These are phyloP conservation scores for Melipona beecheii DNA, from an alignment of 2,888 invertebrate genomes.

Conservation along the genomic window DNA sequence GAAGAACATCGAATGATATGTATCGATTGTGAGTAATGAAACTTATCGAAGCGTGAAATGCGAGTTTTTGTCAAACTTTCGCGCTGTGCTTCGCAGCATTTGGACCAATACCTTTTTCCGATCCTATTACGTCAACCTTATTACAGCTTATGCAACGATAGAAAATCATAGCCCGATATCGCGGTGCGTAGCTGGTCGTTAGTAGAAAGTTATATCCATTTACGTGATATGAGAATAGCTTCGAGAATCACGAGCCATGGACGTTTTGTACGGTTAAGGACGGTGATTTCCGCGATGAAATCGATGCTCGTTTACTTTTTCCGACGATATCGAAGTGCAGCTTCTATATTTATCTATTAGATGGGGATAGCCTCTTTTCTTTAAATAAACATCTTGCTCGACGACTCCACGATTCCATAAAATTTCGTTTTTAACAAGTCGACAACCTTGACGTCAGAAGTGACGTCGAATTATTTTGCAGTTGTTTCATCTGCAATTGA, in stretches of 20 bases:
- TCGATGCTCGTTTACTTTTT: neutral
- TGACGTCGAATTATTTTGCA: no score
- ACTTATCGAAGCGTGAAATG: constrained; percentile 63
- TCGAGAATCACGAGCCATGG: constrained; percentile 17
- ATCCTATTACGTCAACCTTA: constrained; percentile 62
- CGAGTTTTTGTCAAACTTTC: constrained; percentile 60
- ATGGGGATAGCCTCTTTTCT: neutral
- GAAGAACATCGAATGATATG: constrained; percentile 49
- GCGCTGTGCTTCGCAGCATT: constrained; percentile 59
- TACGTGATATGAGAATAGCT: constrained; percentile 51
- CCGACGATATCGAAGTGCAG: neutral
- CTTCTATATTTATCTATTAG: constrained; percentile 3
- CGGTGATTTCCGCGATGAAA: neutral
- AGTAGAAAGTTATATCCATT: constrained; percentile 60
- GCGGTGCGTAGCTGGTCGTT: constrained; percentile 47
- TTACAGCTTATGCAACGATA: constrained; percentile 66
- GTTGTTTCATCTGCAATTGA: neutral
- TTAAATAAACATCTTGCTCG: neutral
- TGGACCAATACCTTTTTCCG: constrained; percentile 58
- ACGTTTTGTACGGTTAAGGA: constrained; percentile 2
- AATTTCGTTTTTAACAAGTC: neutral
- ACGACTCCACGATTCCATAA: neutral
- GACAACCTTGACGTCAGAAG: neutral
- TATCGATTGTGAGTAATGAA: constrained; percentile 56
- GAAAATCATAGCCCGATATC: constrained; percentile 55